Conservation (phyloP, 2,797 vertebrate genomes). For the Microchirus variegatus region DNA sequence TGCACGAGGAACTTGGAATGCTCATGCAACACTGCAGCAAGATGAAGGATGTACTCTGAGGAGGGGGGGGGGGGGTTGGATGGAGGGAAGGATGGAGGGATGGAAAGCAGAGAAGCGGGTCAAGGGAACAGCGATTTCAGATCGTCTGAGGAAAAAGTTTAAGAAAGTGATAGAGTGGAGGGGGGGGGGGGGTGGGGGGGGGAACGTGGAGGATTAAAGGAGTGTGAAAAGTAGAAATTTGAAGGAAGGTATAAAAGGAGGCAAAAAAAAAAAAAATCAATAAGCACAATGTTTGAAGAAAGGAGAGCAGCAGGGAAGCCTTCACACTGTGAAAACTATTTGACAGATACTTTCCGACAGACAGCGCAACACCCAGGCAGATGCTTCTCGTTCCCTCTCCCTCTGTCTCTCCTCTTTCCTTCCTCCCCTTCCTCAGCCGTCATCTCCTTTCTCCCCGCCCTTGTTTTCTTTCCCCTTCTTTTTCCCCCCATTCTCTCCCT, state of each 20-base stretch:
- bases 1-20: constrained; percentile 75
- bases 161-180: constrained; percentile 50
- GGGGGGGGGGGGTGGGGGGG: constrained; percentile 32
- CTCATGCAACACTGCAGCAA: constrained; percentile 63
- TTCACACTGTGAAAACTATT: constrained; percentile 73
- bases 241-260: constrained; percentile 63
- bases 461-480: constrained; percentile 70
- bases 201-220: constrained; percentile 64
- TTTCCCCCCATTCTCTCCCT: constrained; percentile 63
- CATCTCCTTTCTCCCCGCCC: constrained; percentile 68
- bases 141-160: constrained; percentile 67
- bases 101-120: constrained; percentile 62
- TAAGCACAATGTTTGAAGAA: constrained; percentile 71
- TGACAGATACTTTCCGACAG: constrained; percentile 76
- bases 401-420: constrained; percentile 27
- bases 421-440: constrained; percentile 55
- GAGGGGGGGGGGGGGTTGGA: constrained; percentile 27
- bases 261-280: constrained; percentile 69
- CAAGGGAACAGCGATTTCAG: constrained; percentile 59
- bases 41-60: constrained; percentile 67
- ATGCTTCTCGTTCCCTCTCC: constrained; percentile 59
- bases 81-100: constrained; percentile 25
- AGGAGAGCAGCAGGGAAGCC: constrained; percentile 65
- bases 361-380: constrained; percentile 70
- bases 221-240: constrained; percentile 52